Evolutionary conservation across 2,888 invertebrate species (phyloP).

Genomic region (Dicranocentrus wangi): DNA sequence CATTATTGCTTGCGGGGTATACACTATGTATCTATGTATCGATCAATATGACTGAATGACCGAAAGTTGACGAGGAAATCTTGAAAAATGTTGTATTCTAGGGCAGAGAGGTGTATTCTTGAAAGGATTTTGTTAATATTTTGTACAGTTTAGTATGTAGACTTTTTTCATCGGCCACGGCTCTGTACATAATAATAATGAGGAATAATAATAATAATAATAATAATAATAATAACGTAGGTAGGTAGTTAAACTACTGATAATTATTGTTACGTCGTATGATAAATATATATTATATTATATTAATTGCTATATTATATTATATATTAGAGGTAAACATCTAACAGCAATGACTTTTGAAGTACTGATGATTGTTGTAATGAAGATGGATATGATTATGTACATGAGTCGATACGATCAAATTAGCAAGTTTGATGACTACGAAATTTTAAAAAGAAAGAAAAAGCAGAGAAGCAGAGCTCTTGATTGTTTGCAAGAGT

Average conservation of each 20-base stretch:
- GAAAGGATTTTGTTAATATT: constrained; percentile 51
- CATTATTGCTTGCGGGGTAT: constrained; percentile 20
- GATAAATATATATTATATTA: not conserved
- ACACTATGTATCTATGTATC: constrained; percentile 22
- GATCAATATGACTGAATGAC: constrained; percentile 62
- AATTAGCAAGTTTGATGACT: no score
- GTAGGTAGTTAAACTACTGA: not conserved
- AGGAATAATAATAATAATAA: not conserved
- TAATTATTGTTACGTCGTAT: not conserved
- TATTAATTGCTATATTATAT: no score
- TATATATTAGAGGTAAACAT: not conserved
- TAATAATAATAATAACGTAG: constrained; percentile 1
- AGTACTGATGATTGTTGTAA: constrained; percentile 11
- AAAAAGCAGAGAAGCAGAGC: no score
- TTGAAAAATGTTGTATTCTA: constrained; percentile 20
- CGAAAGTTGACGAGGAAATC: constrained; percentile 1
- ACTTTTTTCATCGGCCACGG: constrained; percentile 42
- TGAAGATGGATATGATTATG: not conserved
- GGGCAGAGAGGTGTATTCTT: constrained; percentile 24
- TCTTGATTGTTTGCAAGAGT: no score
- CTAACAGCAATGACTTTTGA: not conserved
- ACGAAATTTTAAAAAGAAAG: no score
- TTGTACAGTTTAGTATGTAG: constrained; percentile 54
- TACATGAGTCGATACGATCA: not conserved
- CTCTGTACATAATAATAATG: constrained; percentile 33